These are phyloP conservation scores for Volucella bombylans DNA, from an alignment of 2,888 invertebrate species.

Conservation along the genomic window DNA sequence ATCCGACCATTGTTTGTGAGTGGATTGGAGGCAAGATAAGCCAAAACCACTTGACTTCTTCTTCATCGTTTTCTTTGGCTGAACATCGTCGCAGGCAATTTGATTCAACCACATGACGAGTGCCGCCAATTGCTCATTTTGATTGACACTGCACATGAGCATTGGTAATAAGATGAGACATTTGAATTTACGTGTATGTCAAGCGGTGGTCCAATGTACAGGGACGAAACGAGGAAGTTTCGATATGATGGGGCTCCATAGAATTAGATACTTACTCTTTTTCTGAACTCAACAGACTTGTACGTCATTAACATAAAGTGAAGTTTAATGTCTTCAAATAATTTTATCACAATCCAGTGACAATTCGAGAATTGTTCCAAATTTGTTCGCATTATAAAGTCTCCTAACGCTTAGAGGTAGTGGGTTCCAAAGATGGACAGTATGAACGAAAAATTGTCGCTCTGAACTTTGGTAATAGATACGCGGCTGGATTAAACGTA, in stretches of 20 bases:
- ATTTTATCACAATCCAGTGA: too few relatives aligned
- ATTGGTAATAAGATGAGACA: slow-evolving; percentile 9
- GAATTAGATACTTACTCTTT: not conserved
- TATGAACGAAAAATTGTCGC: too few relatives aligned
- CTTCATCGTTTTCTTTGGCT: not conserved
- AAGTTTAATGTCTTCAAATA: too few relatives aligned
- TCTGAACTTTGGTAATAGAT: too few relatives aligned
- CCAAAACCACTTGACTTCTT: not conserved
- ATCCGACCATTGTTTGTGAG: slow-evolving; percentile 8
- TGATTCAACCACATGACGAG: not conserved
- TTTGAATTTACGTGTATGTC: slow-evolving; percentile 39
- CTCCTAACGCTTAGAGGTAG: too few relatives aligned
- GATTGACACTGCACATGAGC: not conserved
- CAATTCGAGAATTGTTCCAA: too few relatives aligned
- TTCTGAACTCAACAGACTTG: too few relatives aligned
- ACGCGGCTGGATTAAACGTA: too few relatives aligned
- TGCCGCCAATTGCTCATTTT: slow-evolving; percentile 27
- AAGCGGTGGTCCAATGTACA: slow-evolving; percentile 18
- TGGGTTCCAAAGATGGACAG: too few relatives aligned
- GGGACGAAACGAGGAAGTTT: not conserved
- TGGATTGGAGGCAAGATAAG: not conserved
- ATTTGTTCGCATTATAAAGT: too few relatives aligned
- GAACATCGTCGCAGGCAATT: not conserved
- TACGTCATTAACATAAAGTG: too few relatives aligned
- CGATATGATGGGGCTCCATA: not conserved